phyloP scores from a whole-genome alignment of 2,797 vertebrate genomes.

The Gymnoscopelus microlampas region DNA sequence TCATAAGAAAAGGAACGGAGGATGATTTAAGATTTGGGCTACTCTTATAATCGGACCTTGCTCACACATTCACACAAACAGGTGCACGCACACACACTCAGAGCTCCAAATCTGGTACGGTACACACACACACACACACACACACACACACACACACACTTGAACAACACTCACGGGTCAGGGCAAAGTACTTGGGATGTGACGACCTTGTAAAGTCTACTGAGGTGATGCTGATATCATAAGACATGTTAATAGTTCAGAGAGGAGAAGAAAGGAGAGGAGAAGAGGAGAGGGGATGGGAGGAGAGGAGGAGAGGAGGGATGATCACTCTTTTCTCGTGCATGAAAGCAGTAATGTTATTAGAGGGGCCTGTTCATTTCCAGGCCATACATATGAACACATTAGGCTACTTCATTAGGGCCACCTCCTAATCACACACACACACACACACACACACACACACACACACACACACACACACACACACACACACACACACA shows the following conservation, averaged over 20 bases:
- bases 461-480: not conserved
- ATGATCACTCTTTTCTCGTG: no score
- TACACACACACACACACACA: slow-evolving; percentile 18
- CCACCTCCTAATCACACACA: not conserved
- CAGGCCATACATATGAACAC: not conserved
- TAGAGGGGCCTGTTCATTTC: not conserved
- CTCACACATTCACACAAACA: slow-evolving; percentile 10
- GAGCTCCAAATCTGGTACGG: slow-evolving; percentile 30
- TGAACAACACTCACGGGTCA: not conserved
- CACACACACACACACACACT: slow-evolving; percentile 19
- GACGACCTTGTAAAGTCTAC: no score
- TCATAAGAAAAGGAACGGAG: slow-evolving; percentile 47
- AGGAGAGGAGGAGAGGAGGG: no score
- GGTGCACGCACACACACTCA: slow-evolving; percentile 31
- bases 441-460: no score
- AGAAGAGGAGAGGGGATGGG: no score
- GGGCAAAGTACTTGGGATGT: slow-evolving; percentile 7
- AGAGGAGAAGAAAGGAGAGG: no score
- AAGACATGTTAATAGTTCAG: no score
- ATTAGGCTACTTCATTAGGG: not conserved
- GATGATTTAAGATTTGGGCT: slow-evolving; percentile 50
- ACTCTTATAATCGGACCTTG: slow-evolving; percentile 12
- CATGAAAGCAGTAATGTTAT: not conserved
- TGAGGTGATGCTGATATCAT: no score
- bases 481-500: slow-evolving; percentile 20